Percentiles rank a stretch among this genome's conserved stretches.
These are phyloP conservation scores for Lipotes vexillifer DNA, from an alignment of 2,113 vertebrate genomes.

Conservation along the genomic window DNA sequence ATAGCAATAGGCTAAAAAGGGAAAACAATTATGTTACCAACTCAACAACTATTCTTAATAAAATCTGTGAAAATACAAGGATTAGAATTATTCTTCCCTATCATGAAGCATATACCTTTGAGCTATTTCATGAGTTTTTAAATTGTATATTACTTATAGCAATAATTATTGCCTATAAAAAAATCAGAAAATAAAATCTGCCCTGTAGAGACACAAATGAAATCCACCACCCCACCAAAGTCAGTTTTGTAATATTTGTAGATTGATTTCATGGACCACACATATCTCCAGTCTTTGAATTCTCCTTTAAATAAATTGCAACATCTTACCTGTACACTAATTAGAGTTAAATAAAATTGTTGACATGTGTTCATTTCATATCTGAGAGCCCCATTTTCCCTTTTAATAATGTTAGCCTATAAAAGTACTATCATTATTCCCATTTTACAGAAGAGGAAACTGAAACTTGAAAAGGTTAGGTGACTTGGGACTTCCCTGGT, in stretches of 20 bases:
- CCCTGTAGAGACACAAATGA: background rate
- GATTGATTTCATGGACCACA: background rate
- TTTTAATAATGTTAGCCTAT: background rate
- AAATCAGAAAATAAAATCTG: background rate
- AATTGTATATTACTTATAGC: background rate
- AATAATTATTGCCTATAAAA: background rate
- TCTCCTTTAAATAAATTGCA: background rate
- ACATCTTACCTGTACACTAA: background rate
- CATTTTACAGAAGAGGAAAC: background rate
- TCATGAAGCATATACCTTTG: background rate
- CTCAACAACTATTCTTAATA: background rate
- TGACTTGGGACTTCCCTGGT: background rate
- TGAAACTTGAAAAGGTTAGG: background rate
- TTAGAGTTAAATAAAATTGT: background rate
- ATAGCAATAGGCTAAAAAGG: background rate
- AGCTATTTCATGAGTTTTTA: background rate
- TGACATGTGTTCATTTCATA: background rate
- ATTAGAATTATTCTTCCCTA: background rate
- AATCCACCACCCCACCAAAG: background rate
- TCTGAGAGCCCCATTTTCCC: background rate
- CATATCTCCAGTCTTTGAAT: background rate
- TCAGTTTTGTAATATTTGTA: background rate
- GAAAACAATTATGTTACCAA: background rate
- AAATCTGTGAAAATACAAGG: background rate
- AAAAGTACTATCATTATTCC: background rate